A percentile compares a stretch with the other conserved stretches of the same genome.
These are phyloP conservation scores for Oreochromis aureus DNA, from an alignment of 2,113 vertebrate species.

Conservation along the genomic window DNA sequence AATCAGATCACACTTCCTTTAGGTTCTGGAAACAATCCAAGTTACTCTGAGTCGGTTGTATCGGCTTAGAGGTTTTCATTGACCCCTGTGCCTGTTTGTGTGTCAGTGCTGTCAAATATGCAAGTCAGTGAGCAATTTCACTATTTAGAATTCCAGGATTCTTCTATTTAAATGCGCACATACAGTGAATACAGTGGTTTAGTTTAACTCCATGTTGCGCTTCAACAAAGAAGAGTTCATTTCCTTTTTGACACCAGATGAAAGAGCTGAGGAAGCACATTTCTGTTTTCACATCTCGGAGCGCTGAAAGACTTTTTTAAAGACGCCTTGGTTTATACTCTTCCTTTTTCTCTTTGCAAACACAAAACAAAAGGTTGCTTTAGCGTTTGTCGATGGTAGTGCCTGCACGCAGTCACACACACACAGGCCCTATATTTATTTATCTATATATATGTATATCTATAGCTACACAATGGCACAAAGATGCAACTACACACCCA, in stretches of 20 bases:
- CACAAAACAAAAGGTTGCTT: background rate
- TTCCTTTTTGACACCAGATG: background rate
- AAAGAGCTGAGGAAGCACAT: background rate
- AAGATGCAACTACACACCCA: background rate
- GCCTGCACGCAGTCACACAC: accelerated
- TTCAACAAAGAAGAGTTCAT: background rate
- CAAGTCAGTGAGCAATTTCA: background rate
- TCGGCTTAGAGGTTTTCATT: background rate
- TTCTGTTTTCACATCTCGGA: background rate
- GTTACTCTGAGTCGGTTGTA: background rate
- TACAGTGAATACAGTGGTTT: background rate
- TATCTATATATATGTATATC: background rate
- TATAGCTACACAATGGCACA: background rate
- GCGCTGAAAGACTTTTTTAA: background rate
- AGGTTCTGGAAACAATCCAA: background rate
- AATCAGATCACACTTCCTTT: background rate
- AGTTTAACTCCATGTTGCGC: background rate
- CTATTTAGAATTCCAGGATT: background rate
- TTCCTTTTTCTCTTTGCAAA: background rate
- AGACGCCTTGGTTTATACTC: background rate
- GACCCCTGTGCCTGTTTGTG: background rate
- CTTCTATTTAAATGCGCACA: background rate
- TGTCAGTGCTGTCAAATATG: background rate
- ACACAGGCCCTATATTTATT: background rate
- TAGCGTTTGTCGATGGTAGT: background rate